These are phyloP conservation scores for Lymantria dispar DNA, from an alignment of 2,888 invertebrate genomes.

Conservation along the genomic window DNA sequence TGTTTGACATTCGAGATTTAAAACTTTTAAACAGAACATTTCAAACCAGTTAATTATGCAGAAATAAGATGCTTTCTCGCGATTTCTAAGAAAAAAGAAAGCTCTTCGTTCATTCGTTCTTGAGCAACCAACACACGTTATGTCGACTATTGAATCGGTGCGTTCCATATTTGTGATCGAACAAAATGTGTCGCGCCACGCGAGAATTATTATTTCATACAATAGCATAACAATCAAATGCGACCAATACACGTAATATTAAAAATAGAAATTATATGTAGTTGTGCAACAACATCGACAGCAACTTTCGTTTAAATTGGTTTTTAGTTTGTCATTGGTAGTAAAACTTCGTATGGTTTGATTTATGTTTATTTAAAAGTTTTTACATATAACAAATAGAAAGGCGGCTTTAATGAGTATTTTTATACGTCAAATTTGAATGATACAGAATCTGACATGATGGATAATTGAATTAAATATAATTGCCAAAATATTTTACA, in stretches of 20 bases:
- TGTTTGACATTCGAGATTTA: background rate
- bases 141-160: slow-evolving; percentile 35
- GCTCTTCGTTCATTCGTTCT: slow-evolving; percentile 46
- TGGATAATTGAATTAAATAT: too few species aligned
- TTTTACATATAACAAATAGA: too few species aligned
- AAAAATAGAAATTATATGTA: slow-evolving; percentile 36
- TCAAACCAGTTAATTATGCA: slow-evolving; percentile 29
- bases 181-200: slow-evolving; percentile 46
- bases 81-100: slow-evolving; percentile 55
- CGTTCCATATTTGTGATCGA: slow-evolving; percentile 38
- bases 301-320: slow-evolving; percentile 37
- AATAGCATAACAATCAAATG: slow-evolving; percentile 20
- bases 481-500: too few species aligned
- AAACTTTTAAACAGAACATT: slow-evolving; percentile 6
- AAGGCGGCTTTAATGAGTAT: too few species aligned
- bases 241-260: slow-evolving; percentile 43
- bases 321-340: background rate
- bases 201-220: slow-evolving; percentile 38
- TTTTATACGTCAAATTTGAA: too few species aligned
- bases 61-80: slow-evolving; percentile 27
- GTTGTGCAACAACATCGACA: slow-evolving; percentile 41
- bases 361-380: too few species aligned
- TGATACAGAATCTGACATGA: too few species aligned
- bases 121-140: slow-evolving; percentile 43
- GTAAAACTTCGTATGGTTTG: too few species aligned